A percentile compares a stretch with the other conserved stretches of the same genome.
Evolutionary conservation across 1,140 invertebrate genomes (phyloP).

Genomic region (Bombus cullumanus): DNA sequence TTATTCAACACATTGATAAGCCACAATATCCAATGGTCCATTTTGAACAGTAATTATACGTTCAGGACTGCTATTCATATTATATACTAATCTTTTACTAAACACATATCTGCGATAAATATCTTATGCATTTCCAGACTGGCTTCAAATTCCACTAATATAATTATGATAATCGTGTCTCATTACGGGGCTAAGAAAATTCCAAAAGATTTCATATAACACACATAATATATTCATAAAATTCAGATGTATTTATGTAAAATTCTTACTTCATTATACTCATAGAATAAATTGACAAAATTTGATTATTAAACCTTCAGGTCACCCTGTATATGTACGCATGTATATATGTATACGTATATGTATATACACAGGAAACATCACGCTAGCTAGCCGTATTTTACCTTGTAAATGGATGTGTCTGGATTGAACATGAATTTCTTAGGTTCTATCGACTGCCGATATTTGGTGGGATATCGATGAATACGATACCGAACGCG

Average conservation of each 20-base stretch:
- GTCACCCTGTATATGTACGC: neutral
- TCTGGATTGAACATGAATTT: slow-evolving; percentile 51
- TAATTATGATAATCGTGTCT: neutral
- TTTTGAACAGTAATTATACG: no score
- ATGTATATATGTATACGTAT: neutral
- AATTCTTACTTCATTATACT: neutral
- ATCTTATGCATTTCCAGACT: no score
- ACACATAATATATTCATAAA: neutral
- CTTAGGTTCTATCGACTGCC: slow-evolving; percentile 55
- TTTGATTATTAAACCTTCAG: neutral
- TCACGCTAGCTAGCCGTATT: slow-evolving; percentile 50
- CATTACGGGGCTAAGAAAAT: neutral
- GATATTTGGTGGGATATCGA: slow-evolving; percentile 56
- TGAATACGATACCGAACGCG: slow-evolving; percentile 52
- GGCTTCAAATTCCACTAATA: neutral
- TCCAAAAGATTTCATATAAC: neutral
- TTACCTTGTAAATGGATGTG: slow-evolving; percentile 59
- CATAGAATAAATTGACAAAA: neutral
- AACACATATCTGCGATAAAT: no score
- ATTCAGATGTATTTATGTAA: neutral
- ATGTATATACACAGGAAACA: slow-evolving; percentile 23
- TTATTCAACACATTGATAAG: no score
- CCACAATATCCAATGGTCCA: no score
- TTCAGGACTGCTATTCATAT: no score
- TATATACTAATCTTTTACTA: no score